Evolutionary conservation across 1,140 invertebrate genomes (phyloP).

Genomic region (Dendrolimus kikuchii): DNA sequence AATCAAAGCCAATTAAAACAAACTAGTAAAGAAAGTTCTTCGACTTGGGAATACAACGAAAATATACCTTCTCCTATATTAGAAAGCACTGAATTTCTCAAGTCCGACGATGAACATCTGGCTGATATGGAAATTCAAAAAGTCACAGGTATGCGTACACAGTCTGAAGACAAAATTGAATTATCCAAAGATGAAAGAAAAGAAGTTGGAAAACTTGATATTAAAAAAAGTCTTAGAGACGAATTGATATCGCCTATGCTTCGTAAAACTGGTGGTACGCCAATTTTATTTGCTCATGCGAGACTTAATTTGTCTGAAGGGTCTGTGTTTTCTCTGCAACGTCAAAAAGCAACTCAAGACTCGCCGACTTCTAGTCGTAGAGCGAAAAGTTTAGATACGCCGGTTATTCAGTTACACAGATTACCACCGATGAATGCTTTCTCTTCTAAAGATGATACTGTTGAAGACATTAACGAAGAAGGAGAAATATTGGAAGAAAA

Average conservation of each 20-base stretch:
- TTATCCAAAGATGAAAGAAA: constrained; percentile 33
- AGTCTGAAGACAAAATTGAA: constrained; percentile 46
- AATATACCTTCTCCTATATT: constrained; percentile 75
- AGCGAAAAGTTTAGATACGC: constrained; percentile 87
- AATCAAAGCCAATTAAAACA: constrained; percentile 28
- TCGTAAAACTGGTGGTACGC: constrained; percentile 80
- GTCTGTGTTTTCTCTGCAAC: constrained; percentile 81
- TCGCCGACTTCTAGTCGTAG: constrained; percentile 82
- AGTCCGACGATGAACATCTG: constrained; percentile 73
- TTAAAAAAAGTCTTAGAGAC: constrained; percentile 64
- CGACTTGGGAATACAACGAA: constrained; percentile 76
- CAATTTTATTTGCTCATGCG: constrained; percentile 83
- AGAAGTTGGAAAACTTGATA: constrained; percentile 39
- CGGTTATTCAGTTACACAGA: constrained; percentile 83
- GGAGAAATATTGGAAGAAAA: constrained; percentile 77
- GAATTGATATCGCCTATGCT: constrained; percentile 74
- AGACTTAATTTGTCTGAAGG: constrained; percentile 86
- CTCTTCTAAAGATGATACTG: constrained; percentile 89
- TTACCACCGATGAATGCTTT: constrained; percentile 88
- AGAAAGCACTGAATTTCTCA: constrained; percentile 74
- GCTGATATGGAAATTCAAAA: constrained; percentile 69
- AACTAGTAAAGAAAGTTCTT: constrained; percentile 61
- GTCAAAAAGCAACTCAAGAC: constrained; percentile 80
- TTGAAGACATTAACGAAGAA: constrained; percentile 79
- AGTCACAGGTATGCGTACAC: constrained; percentile 46